phyloP scores from a whole-genome alignment of 1,140 invertebrate species.

The Cyrtorhinus lividipennis region DNA sequence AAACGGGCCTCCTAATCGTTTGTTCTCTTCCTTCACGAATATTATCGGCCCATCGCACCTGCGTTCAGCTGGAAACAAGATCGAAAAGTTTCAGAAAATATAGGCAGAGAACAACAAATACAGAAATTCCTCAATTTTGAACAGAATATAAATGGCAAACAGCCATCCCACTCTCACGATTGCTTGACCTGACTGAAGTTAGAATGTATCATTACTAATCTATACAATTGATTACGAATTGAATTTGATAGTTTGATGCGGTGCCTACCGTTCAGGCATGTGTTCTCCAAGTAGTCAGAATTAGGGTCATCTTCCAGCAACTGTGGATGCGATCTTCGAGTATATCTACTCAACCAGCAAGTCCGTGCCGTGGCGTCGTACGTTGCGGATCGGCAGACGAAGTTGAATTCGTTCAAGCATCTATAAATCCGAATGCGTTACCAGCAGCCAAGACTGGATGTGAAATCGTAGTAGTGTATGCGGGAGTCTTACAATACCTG shows the following conservation, averaged over 20 bases:
- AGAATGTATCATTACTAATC: no score
- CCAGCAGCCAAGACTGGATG: no score
- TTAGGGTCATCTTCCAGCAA: slow-evolving; percentile 68
- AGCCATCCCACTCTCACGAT: no score
- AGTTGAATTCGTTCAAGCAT: slow-evolving; percentile 74
- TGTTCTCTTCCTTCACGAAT: slow-evolving; percentile 78
- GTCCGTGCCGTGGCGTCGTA: slow-evolving; percentile 59
- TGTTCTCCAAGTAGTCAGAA: slow-evolving; percentile 81
- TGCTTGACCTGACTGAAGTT: no score
- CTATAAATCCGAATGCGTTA: slow-evolving; percentile 35
- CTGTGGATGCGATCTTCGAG: slow-evolving; percentile 67
- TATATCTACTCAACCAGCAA: slow-evolving; percentile 66
- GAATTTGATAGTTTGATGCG: no score
- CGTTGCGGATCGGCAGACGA: slow-evolving; percentile 71
- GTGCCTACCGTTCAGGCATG: slow-evolving; percentile 74
- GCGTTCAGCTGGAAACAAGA: slow-evolving; percentile 55
- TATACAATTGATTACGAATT: no score
- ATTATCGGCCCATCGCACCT: slow-evolving; percentile 70
- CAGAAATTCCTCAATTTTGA: no score
- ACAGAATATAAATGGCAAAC: no score
- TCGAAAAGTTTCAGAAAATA: no score
- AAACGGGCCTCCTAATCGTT: slow-evolving; percentile 68
- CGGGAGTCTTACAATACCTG: slow-evolving; percentile 32
- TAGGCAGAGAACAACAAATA: no score
- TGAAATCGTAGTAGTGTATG: no score